Base-by-base conservation (phyloP, 2,888 invertebrate species). In the Lasioglossum marginatum region DNA sequence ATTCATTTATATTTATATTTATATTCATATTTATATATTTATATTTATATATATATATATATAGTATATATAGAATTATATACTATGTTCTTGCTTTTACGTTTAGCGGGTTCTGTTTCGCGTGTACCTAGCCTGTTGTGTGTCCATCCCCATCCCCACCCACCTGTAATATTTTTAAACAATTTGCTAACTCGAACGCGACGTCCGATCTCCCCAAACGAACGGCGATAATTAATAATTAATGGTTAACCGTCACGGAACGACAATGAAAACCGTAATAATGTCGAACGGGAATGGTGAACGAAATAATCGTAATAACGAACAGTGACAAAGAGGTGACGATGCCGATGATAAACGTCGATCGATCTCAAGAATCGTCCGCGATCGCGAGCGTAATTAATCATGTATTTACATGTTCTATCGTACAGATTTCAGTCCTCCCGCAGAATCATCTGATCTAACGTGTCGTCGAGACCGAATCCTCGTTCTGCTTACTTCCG, bases 41-140 rank as follows among this genome's bases (percentile, higher is more conserved):
- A 85, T 72, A 72, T 89, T 74, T 82, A 86, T 89, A 83, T 87
- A 79, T 88, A 70, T 88, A 70, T 90, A 86, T 90, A 78, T 43
- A 43, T 43, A 43, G 76, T 87, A 85, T 92, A 90, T 88, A 87
- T 89, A 83, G 82, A 86, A 86, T 85, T 82, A 89, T 92, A 91
- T 93, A 91, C 92, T 93, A 93, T 93, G 88, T 87, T 81, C 88
- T 88, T 86, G 82, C 83, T 85, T 80, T 81, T 77, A 88, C 52
- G 80, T 82, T 79, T 81, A 83, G 81, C 81, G 81, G 87, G 75
- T 77, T 63, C 60, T 90, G 75, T 85, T 90, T 85, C 77, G 83
- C 57, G 60, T 74, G 78, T 81, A 66, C 34, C 43, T 77, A 83
- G 66, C 82, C 70, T n/a, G 68, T 75, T 68, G 83, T 57, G 71